Conservation (phyloP, 2,888 invertebrate species). For the Orthosia gothica region DNA sequence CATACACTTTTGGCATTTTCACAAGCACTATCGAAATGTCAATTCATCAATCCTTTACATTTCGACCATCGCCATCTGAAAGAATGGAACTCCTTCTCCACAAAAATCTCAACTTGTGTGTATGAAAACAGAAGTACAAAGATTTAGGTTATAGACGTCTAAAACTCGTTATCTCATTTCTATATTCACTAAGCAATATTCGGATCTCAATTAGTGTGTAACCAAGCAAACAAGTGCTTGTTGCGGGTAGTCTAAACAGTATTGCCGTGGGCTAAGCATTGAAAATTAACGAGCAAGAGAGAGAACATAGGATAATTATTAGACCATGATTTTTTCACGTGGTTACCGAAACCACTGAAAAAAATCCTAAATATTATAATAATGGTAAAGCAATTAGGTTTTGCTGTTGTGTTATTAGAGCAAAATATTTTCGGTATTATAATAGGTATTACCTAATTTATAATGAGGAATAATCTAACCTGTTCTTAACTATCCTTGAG, state of each 20-base stretch:
- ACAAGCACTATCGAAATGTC: too few species aligned
- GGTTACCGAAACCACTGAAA: conserved; percentile 6
- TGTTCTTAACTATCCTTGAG: too few species aligned
- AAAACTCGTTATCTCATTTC: not conserved
- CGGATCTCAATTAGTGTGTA: too few species aligned
- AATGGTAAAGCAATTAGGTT: not conserved
- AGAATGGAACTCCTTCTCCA: too few species aligned
- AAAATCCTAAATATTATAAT: conserved; percentile 6
- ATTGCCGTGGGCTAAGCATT: conserved; percentile 23
- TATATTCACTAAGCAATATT: conserved; percentile 15
- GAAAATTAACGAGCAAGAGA: conserved; percentile 14
- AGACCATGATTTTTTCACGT: conserved; percentile 19
- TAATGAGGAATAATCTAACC: too few species aligned
- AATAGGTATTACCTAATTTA: not conserved
- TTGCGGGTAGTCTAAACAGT: conserved; percentile 2
- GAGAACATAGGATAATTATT: conserved; percentile 18
- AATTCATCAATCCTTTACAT: too few species aligned
- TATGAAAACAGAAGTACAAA: too few species aligned
- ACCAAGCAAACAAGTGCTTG: conserved; percentile 8
- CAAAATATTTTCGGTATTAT: conserved; percentile 7
- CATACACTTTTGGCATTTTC: too few species aligned
- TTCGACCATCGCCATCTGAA: too few species aligned
- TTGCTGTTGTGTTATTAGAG: not conserved
- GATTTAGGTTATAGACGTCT: too few species aligned
- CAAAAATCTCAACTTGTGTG: too few species aligned